Conservation (phyloP, 1,140 invertebrate genomes). For the Patella vulgata region DNA sequence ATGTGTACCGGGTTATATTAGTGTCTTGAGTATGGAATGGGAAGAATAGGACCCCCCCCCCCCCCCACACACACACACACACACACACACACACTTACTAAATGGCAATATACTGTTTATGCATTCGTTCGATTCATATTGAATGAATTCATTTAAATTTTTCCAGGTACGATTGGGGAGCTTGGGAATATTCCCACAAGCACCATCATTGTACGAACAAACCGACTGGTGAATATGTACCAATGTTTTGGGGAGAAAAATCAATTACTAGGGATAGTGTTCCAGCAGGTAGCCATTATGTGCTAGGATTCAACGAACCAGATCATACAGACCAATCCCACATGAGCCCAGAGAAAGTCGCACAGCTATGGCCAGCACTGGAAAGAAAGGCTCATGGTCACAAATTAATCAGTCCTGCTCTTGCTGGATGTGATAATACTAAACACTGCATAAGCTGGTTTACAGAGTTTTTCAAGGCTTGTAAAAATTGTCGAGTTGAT, state of each 20-base stretch:
- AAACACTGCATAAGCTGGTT: slow-evolving; percentile 3
- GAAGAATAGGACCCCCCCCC: no score
- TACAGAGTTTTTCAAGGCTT: slow-evolving; percentile 2
- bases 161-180: no score
- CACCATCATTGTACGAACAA: no score
- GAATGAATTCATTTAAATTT: no score
- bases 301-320: slow-evolving; percentile 2
- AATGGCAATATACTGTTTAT: no score
- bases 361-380: not conserved
- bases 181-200: no score
- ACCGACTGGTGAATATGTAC: slow-evolving; percentile 1
- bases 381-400: not conserved
- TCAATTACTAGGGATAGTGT: not conserved
- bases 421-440: not conserved
- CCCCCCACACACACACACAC: no score
- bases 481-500: not conserved
- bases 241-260: slow-evolving; percentile 1
- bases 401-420: not conserved
- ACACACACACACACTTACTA: no score
- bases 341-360: slow-evolving; percentile 1
- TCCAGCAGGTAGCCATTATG: not conserved
- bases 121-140: no score
- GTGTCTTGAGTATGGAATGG: no score
- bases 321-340: slow-evolving; percentile 2
- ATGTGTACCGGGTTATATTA: no score